These are phyloP conservation scores for Peucedramus taeniatus DNA, from an alignment of 2,113 vertebrate genomes.

Conservation along the genomic window DNA sequence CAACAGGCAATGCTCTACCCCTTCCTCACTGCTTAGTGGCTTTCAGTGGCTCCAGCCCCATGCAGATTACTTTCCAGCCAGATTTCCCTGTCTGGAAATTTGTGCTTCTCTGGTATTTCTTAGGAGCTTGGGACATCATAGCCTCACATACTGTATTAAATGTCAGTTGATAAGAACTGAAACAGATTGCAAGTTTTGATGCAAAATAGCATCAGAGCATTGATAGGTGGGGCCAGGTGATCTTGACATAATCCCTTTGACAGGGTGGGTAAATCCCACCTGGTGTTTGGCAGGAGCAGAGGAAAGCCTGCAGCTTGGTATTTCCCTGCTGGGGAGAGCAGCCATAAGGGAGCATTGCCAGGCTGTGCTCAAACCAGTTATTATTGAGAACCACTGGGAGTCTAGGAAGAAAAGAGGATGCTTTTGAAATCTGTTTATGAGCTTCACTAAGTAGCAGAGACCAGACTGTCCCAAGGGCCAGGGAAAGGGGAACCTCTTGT, in stretches of 20 bases:
- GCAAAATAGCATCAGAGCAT: background rate
- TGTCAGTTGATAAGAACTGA: background rate
- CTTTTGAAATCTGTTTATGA: constrained; percentile 33
- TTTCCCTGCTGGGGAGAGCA: background rate
- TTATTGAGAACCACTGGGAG: background rate
- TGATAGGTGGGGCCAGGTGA: background rate
- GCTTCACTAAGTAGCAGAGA: background rate
- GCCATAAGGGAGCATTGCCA: background rate
- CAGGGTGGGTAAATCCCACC: background rate
- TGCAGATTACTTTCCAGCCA: background rate
- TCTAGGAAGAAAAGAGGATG: background rate
- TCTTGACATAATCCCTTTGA: background rate
- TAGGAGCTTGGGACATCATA: background rate
- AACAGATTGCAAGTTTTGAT: background rate
- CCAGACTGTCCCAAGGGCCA: background rate
- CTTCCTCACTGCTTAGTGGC: background rate
- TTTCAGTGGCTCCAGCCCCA: background rate
- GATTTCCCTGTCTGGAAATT: background rate
- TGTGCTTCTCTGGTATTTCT: background rate
- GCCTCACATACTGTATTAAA: background rate
- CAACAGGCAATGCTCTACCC: background rate
- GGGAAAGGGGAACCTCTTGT: background rate
- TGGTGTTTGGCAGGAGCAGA: background rate
- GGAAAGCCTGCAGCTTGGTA: background rate
- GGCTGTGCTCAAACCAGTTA: background rate